A percentile compares a stretch with the other conserved stretches of the same genome.
Conservation (phyloP, 2,113 vertebrate species). For the Crotophaga sulcirostris region DNA sequence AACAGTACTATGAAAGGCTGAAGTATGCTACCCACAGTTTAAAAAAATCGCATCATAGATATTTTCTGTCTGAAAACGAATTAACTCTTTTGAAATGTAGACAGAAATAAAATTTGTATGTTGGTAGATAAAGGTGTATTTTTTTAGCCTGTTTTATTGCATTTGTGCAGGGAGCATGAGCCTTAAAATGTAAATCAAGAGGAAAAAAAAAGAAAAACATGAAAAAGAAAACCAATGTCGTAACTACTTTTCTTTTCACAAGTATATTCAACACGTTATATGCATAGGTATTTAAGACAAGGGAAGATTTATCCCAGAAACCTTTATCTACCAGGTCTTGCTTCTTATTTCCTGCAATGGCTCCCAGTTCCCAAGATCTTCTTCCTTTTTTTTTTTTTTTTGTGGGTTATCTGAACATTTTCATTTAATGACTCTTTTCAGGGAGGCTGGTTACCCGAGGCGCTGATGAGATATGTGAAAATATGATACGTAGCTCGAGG, state of each 20-base stretch:
- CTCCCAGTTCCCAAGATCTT: background rate
- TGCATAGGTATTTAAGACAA: background rate
- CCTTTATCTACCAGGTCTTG: background rate
- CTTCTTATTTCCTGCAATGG: background rate
- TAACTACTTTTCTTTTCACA: background rate
- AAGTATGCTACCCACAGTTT: background rate
- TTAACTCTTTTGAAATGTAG: background rate
- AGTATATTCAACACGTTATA: background rate
- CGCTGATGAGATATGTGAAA: background rate
- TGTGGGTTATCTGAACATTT: background rate
- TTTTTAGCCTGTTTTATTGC: background rate
- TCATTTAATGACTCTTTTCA: background rate
- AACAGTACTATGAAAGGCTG: background rate
- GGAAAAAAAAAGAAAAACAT: background rate
- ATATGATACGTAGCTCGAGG: background rate
- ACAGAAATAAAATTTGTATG: background rate
- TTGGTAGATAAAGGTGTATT: background rate
- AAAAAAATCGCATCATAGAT: background rate
- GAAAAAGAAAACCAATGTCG: background rate
- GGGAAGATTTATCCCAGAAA: background rate
- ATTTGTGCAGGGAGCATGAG: background rate
- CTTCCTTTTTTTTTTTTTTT: background rate
- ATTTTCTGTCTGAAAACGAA: background rate
- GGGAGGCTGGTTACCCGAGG: background rate
- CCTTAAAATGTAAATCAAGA: background rate